Evolutionary conservation across 53 echinoderm and acorn worm species (phyloP).

Genomic region (Paracentrotus lividus): DNA sequence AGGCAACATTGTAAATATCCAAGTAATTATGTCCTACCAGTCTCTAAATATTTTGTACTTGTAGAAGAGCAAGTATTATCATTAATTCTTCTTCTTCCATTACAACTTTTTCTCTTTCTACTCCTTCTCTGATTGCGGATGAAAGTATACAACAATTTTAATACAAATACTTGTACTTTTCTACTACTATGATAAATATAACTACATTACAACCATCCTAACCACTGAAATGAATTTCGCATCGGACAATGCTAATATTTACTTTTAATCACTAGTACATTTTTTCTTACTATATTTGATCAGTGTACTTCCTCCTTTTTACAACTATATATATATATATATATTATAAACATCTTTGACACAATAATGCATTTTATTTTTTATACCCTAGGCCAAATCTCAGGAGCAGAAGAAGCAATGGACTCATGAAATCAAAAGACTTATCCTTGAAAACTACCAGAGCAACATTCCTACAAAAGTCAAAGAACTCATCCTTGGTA

Average conservation of each 20-base stretch:
- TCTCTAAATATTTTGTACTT: neutral
- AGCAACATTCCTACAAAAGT: slow-evolving; percentile 92
- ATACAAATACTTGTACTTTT: neutral
- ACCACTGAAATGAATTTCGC: no score
- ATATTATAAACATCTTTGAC: no score
- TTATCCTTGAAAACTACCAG: slow-evolving; percentile 94
- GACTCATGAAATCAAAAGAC: slow-evolving; percentile 95
- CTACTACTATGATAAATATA: neutral
- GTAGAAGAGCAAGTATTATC: neutral
- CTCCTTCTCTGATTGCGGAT: no score
- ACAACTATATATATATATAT: no score
- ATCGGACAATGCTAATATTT: no score
- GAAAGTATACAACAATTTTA: no score
- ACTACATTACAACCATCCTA: neutral
- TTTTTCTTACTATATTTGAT: neutral
- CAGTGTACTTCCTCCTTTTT: neutral
- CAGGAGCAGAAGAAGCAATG: slow-evolving; percentile 93
- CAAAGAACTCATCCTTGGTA: slow-evolving; percentile 91
- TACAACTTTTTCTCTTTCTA: neutral
- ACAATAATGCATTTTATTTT: neutral
- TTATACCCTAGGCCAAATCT: slow-evolving; percentile 76
- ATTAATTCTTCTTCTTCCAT: no score
- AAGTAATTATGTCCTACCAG: no score
- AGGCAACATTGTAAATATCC: no score
- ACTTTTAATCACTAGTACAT: neutral